These are phyloP conservation scores for Condylostylus longicornis DNA, from an alignment of 1,140 invertebrate species.

Conservation along the genomic window DNA sequence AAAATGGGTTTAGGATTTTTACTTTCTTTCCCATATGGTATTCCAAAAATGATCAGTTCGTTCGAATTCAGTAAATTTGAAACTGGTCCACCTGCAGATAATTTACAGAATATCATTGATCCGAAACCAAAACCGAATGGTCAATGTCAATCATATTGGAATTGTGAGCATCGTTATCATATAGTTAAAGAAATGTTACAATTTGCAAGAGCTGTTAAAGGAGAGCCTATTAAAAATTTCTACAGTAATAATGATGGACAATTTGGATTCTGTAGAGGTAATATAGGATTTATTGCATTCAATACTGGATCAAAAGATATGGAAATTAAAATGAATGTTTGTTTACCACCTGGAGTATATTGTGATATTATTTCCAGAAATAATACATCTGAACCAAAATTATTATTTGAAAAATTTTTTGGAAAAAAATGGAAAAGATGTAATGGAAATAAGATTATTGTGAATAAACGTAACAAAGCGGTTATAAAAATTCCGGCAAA, in stretches of 20 bases:
- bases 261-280: conserved; percentile 48
- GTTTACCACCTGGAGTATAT: conserved; percentile 55
- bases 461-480: no score
- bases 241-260: conserved; percentile 46
- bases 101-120: conserved; percentile 37
- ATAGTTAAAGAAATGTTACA: conserved; percentile 58
- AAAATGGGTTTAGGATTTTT: conserved; percentile 47
- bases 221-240: conserved; percentile 38
- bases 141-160: conserved; percentile 52
- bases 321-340: conserved; percentile 37
- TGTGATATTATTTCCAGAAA: no score
- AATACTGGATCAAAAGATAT: conserved; percentile 37
- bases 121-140: conserved; percentile 40
- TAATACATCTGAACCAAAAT: no score
- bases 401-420: no score
- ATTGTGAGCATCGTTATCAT: conserved; percentile 67
- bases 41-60: conserved; percentile 53
- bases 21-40: conserved; percentile 56
- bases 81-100: conserved; percentile 46
- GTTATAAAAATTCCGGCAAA: no score
- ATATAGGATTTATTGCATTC: conserved; percentile 45
- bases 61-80: conserved; percentile 35
- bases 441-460: no score
- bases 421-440: no score
- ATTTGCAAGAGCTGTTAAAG: conserved; percentile 43